These are phyloP conservation scores for Autographa pulchrina DNA, from an alignment of 2,888 invertebrate genomes.

Conservation along the genomic window DNA sequence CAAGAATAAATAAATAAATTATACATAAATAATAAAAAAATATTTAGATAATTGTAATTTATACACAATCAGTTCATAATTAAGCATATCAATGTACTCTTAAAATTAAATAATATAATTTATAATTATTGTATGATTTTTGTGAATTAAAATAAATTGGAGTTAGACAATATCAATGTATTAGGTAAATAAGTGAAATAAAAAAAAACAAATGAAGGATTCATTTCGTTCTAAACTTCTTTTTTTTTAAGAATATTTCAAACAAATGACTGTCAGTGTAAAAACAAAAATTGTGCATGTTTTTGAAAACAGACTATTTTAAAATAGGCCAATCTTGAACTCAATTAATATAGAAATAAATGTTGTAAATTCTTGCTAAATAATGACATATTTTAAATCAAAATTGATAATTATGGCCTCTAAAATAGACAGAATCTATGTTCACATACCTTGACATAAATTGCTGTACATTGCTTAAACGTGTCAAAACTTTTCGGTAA, in stretches of 20 bases:
- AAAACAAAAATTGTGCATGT: too few species aligned
- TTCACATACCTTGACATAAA: not conserved
- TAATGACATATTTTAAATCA: too few species aligned
- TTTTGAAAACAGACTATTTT: too few species aligned
- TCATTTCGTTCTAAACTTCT: not conserved
- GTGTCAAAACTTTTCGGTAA: not conserved
- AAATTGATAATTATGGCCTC: not conserved
- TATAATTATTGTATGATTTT: not conserved
- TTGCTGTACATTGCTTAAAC: slow-evolving; percentile 3
- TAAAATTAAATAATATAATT: slow-evolving; percentile 14
- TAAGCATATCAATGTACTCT: slow-evolving; percentile 68
- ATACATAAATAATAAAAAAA: slow-evolving; percentile 36
- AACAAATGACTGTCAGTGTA: not conserved
- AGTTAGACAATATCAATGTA: slow-evolving; percentile 7
- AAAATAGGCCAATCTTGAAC: too few species aligned
- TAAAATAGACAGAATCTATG: not conserved
- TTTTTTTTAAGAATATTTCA: not conserved
- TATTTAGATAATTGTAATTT: slow-evolving; percentile 57
- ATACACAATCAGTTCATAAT: slow-evolving; percentile 54
- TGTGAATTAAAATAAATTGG: not conserved
- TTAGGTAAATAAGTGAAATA: not conserved
- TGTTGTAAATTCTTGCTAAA: too few species aligned
- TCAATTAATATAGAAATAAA: too few species aligned
- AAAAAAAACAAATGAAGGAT: not conserved
- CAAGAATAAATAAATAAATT: slow-evolving; percentile 61